Evolutionary conservation across 2,888 invertebrate genomes (phyloP), one percentile per base, ranked within the genome.

Genomic region (Tanytarsus gracilentus): DNA sequence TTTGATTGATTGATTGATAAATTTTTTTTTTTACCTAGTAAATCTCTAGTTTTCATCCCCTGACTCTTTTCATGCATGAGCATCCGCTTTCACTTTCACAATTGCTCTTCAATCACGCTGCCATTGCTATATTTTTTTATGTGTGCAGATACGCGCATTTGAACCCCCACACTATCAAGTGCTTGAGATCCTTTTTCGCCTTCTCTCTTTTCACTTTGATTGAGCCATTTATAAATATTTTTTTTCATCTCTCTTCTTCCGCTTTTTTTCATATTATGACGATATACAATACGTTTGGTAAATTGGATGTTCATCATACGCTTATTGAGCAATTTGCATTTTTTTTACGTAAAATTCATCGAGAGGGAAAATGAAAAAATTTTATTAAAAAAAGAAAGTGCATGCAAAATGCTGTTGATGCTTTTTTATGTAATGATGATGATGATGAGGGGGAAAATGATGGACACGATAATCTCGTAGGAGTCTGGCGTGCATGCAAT

Each of bases 391-490:
- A 14, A 3, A 25, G 49, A 23, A 25, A 14, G 9, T 25, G 25
- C 25, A 25, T 49, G 23, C 16, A n/a, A 26, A 49, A 9, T 21
- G 9, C 18, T 18, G 21, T 44, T 29, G 26, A 25, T 11, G 49
- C 49, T 4, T 26, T 25, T 23, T 26, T 18, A 25, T 36, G n/a
- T n/a, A 36, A 23, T 23, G n/a, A 21, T 16, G n/a, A 49, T 26
- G 51, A 51, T 14, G 16, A 36, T 29, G 14, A 26, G 16, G 51
- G 9, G 27, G n/a, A 51, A 18, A 30, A 52, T 52, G 52, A 52
- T 52, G 33, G 30, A 52, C 52, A 27, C 36, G 52, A 33, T 52
- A 52, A 52, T 30, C n/a, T n/a, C n/a, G n/a, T n/a, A n/a, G n/a
- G n/a, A n/a, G n/a, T n/a, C 52, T 27, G 2, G 16, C 16, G 14